A percentile compares a stretch with the other conserved stretches of the same genome.
These are phyloP conservation scores for Caenorhabditis plicata DNA, from an alignment of 2,888 invertebrate species.

Conservation along the genomic window DNA sequence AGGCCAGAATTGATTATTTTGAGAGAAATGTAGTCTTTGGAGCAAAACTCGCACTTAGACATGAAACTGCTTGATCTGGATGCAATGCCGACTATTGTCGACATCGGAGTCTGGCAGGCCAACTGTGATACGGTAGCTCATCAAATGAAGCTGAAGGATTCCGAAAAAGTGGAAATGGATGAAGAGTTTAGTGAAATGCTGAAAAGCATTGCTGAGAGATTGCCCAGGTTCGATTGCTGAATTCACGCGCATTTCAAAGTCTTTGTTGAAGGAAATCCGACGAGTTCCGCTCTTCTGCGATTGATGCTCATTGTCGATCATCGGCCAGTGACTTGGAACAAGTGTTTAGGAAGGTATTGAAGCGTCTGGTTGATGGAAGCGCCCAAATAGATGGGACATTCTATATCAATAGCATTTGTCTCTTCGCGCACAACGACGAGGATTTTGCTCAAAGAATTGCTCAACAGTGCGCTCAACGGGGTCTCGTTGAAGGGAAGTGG, in stretches of 20 bases:
- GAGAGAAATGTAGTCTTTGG: slow-evolving; percentile 1
- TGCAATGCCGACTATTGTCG: slow-evolving; percentile 13
- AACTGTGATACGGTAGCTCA: slow-evolving; percentile 23
- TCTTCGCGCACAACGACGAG: too few species aligned
- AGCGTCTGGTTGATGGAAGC: too few species aligned
- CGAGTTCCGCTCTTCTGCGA: slow-evolving; percentile 10
- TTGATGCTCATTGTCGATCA: too few species aligned
- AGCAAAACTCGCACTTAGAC: too few species aligned
- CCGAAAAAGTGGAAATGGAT: slow-evolving; percentile 13
- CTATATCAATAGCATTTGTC: too few species aligned
- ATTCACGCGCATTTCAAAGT: not conserved
- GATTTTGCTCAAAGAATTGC: too few species aligned
- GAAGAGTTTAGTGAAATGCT: slow-evolving; percentile 17
- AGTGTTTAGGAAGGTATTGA: too few species aligned
- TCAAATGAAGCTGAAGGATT: slow-evolving; percentile 11
- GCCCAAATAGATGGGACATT: too few species aligned
- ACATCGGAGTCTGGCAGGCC: slow-evolving; percentile 21
- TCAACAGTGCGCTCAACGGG: too few species aligned
- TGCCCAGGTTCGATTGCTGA: slow-evolving; percentile 5
- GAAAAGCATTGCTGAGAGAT: slow-evolving; percentile 14
- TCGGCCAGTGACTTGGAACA: too few species aligned
- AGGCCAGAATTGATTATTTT: not conserved
- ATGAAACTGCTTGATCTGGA: slow-evolving; percentile 22
- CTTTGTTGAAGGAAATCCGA: slow-evolving; percentile 6
- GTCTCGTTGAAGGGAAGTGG: too few species aligned